These are phyloP conservation scores for Embiotoca jacksoni DNA, from an alignment of 2,113 vertebrate genomes.

Conservation along the genomic window DNA sequence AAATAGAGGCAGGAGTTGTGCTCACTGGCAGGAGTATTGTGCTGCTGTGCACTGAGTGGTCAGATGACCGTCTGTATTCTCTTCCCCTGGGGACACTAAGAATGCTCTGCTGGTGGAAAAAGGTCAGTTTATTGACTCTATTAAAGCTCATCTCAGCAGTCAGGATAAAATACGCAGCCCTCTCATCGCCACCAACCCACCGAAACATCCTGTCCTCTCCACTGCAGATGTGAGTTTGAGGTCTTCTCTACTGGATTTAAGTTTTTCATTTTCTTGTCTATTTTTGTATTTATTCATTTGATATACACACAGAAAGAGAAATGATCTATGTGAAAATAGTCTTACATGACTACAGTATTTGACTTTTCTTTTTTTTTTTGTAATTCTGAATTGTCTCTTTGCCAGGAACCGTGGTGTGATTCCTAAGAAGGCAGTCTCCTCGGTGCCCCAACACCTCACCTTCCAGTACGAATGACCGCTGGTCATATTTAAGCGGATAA, in stretches of 20 bases:
- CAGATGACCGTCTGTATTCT: constrained; percentile 40
- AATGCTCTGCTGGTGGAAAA: constrained; percentile 52
- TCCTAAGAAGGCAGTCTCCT: constrained; percentile 17
- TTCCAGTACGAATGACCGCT: constrained; percentile 27
- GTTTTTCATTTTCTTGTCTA: neutral
- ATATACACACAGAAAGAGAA: neutral
- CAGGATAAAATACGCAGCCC: constrained; percentile 55
- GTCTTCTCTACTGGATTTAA: neutral
- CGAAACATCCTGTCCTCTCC: constrained; percentile 9
- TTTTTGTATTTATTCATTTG: neutral
- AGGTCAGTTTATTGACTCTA: constrained; percentile 74
- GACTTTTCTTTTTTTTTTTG: neutral
- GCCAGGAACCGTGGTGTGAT: neutral
- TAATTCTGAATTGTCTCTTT: neutral
- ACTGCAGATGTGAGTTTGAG: constrained; percentile 1
- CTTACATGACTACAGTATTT: neutral
- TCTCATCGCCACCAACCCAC: constrained; percentile 20
- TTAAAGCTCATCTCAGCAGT: constrained; percentile 57
- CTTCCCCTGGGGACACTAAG: constrained; percentile 47
- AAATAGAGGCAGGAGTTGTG: neutral
- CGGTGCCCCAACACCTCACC: constrained; percentile 27
- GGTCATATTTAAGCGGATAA: constrained; percentile 57
- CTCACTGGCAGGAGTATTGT: constrained; percentile 17
- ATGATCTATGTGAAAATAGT: neutral
- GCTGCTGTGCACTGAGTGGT: constrained; percentile 46